A percentile compares a stretch with the other conserved stretches of the same genome.
Conservation (phyloP, 2,797 vertebrate genomes). For the Orestias chungarensis region DNA sequence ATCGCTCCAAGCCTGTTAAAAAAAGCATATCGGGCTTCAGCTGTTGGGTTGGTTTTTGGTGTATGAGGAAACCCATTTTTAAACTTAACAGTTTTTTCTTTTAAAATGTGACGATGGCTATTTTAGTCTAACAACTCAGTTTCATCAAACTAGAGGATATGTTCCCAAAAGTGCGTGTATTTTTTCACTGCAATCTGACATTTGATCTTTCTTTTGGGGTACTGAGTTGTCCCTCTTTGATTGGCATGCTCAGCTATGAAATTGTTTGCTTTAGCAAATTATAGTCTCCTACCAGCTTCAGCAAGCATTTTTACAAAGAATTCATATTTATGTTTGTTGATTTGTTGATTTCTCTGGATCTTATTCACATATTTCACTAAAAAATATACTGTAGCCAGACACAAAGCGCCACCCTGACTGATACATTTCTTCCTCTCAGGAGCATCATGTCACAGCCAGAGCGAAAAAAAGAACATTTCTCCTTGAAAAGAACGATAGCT, state of each 20-base stretch:
- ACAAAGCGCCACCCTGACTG: not conserved
- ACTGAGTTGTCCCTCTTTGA: not conserved
- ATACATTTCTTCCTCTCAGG: not conserved
- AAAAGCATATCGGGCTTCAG: not conserved
- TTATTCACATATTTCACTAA: not conserved
- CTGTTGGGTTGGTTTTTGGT: too few relatives aligned
- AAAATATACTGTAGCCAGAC: not conserved
- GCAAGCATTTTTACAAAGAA: too few relatives aligned
- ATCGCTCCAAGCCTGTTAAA: not conserved
- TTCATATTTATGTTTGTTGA: too few relatives aligned
- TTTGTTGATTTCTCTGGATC: too few relatives aligned
- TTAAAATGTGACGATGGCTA: too few relatives aligned
- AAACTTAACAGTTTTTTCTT: too few relatives aligned
- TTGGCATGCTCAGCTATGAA: not conserved
- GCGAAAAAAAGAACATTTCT: not conserved
- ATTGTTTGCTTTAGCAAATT: not conserved
- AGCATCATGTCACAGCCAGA: too few relatives aligned
- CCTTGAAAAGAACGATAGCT: not conserved
- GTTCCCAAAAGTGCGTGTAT: not conserved
- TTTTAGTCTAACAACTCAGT: not conserved
- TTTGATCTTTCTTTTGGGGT: not conserved
- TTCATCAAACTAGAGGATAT: not conserved
- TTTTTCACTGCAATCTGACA: not conserved
- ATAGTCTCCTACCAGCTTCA: not conserved
- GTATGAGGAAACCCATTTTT: too few relatives aligned